Base-by-base conservation (phyloP, 1,140 invertebrate genomes). In the Ceratitis capitata region DNA sequence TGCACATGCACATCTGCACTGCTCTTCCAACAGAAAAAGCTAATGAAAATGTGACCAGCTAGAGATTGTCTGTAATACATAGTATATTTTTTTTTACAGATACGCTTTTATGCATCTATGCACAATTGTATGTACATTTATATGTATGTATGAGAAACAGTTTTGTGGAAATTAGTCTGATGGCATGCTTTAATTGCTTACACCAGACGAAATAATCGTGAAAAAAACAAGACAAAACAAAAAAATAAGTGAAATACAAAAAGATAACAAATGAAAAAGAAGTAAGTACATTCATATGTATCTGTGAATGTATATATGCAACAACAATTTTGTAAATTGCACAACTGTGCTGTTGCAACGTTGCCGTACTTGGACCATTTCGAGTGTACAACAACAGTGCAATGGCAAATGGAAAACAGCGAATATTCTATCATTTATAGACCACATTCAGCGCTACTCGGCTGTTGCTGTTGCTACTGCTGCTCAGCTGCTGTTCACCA, bases 111-210 rank as follows among this genome's bases (percentile, higher is more conserved):
- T 39, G 14, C 14, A 23, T 32, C 5, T 4, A 19, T 29, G 1
- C 26, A 32, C 26, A 56, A 9, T 29, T 32, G 29, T 0, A 32
- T 32, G 4, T 29, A 32, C 47, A n/a, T n/a, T n/a, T n/a, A n/a
- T 10, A 29, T 19, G 32, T 5, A 35, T 69, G 61, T 29, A 29
- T 69, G 61, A 42, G 45, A 78, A 78, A n/a, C 45, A 78, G 39
- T 78, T n/a, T 78, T n/a, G 23, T 39, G 69, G 35, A 78, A 78
- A 78, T 42, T 78, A 78, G 39, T 78, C 39, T 78, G 39, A 42
- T 39, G 69, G 35, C 26, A n/a, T 19, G 35, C 69, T 78, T 45
- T 78, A 78, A 78, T 78, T 78, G 69, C 69, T 78, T 39, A 78
- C 69, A 78, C 69, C 39, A 78, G 69, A 78, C 69, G 39, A 78